phyloP scores from a whole-genome alignment of 1,140 invertebrate species.

The Argopecten irradians region DNA sequence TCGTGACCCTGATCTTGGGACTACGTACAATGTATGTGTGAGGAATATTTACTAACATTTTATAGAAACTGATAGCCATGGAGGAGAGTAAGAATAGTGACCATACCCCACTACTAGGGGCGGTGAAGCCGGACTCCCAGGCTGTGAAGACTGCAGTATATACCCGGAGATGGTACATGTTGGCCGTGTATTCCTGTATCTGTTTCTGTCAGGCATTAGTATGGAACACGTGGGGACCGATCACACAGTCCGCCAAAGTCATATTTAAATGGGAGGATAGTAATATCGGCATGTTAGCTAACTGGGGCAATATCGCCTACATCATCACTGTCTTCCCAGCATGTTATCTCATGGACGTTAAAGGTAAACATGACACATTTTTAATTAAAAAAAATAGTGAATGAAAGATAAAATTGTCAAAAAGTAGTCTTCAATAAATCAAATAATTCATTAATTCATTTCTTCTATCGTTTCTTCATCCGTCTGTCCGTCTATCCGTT shows the following conservation, averaged over 20 bases:
- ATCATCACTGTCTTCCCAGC: conserved; percentile 77
- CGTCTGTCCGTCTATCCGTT: no score
- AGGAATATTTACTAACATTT: not conserved
- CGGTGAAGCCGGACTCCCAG: not conserved
- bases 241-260: conserved; percentile 75
- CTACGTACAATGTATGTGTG: not conserved
- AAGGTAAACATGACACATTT: conserved; percentile 50
- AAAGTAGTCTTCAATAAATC: no score
- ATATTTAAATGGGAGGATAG: conserved; percentile 78
- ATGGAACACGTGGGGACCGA: conserved; percentile 80
- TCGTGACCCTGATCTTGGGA: not conserved
- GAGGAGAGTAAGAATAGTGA: not conserved
- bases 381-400: no score
- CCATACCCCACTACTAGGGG: not conserved
- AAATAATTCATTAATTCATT: no score
- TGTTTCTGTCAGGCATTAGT: conserved; percentile 62
- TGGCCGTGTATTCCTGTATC: conserved; percentile 53
- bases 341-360: conserved; percentile 75
- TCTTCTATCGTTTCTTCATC: no score
- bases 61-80: not conserved
- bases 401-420: no score
- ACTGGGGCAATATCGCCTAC: conserved; percentile 79
- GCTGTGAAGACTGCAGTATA: conserved; percentile 46
- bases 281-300: conserved; percentile 77
- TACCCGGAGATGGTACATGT: conserved; percentile 59